Percentiles rank a stretch among this genome's conserved stretches.
phyloP scores from a whole-genome alignment of 2,113 vertebrate genomes.

The Gobius niger region DNA sequence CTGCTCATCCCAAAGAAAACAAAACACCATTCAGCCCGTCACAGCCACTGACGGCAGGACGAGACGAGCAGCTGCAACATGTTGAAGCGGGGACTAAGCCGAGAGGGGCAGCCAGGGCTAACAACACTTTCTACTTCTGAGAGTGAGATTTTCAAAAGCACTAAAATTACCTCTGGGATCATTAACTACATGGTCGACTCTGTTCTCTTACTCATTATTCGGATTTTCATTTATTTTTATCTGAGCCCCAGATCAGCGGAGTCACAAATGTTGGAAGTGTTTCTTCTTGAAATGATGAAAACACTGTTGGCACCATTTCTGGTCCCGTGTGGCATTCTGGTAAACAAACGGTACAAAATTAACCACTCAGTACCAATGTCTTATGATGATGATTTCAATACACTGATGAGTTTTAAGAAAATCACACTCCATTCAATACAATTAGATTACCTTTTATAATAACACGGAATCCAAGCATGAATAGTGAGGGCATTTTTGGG shows the following conservation, averaged over 20 bases:
- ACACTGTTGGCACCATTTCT: constrained; percentile 58
- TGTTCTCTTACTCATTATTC: constrained; percentile 52
- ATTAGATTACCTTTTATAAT: background rate
- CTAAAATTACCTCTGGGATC: constrained; percentile 34
- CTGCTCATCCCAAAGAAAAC: constrained; percentile 68
- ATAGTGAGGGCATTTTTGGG: no score
- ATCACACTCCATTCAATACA: background rate
- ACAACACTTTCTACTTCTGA: constrained; percentile 13
- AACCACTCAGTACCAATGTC: background rate
- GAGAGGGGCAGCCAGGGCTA: constrained; percentile 24
- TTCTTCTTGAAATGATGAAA: constrained; percentile 44
- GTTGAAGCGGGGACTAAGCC: constrained; percentile 39
- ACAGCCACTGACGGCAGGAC: constrained; percentile 66
- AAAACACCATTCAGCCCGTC: constrained; percentile 71
- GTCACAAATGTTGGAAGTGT: constrained; percentile 49
- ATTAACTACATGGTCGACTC: constrained; percentile 46
- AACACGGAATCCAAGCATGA: no score
- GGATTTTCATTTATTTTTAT: constrained; percentile 55
- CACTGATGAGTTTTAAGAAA: background rate
- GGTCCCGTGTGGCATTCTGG: constrained; percentile 40
- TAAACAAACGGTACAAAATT: constrained; percentile 51
- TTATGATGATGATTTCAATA: background rate
- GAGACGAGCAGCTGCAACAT: constrained; percentile 42
- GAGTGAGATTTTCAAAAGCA: constrained; percentile 45
- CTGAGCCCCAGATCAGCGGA: constrained; percentile 54